Percentiles rank a stretch among this genome's conserved stretches.
These are phyloP conservation scores for Poecile montanus DNA, from an alignment of 2,797 vertebrate genomes.

Conservation along the genomic window DNA sequence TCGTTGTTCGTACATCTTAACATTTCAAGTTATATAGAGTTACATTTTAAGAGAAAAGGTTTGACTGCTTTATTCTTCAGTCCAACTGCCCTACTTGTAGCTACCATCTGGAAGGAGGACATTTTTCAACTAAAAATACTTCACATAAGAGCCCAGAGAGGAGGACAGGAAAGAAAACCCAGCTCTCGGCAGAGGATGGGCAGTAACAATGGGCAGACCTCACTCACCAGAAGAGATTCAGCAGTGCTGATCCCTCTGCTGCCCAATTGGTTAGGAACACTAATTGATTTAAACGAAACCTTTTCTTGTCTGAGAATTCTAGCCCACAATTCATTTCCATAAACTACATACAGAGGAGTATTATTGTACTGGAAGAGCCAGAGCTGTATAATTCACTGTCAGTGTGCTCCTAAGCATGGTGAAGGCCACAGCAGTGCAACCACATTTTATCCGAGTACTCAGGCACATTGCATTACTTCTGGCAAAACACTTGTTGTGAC, in stretches of 20 bases:
- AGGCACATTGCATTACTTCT: neutral
- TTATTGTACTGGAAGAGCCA: neutral
- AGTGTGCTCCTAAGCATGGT: neutral
- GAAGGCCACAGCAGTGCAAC: neutral
- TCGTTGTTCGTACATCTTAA: neutral
- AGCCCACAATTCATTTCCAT: neutral
- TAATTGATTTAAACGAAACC: neutral
- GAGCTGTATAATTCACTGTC: neutral
- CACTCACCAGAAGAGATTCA: neutral
- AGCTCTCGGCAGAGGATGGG: neutral
- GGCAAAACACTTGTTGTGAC: neutral
- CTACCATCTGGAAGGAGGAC: constrained; percentile 16
- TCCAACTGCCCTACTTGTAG: constrained; percentile 15
- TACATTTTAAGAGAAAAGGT: neutral
- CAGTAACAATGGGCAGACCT: neutral
- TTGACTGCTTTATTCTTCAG: neutral
- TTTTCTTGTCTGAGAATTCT: neutral
- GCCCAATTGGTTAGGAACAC: neutral
- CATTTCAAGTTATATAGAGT: accelerated
- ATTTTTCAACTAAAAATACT: constrained; percentile 1
- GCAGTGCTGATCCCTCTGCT: neutral
- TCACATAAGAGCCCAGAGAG: neutral
- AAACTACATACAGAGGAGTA: neutral
- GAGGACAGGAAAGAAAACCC: neutral
- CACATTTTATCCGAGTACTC: neutral